Conservation (phyloP, 1,140 invertebrate genomes). For the Parasteatoda tepidariorum region DNA sequence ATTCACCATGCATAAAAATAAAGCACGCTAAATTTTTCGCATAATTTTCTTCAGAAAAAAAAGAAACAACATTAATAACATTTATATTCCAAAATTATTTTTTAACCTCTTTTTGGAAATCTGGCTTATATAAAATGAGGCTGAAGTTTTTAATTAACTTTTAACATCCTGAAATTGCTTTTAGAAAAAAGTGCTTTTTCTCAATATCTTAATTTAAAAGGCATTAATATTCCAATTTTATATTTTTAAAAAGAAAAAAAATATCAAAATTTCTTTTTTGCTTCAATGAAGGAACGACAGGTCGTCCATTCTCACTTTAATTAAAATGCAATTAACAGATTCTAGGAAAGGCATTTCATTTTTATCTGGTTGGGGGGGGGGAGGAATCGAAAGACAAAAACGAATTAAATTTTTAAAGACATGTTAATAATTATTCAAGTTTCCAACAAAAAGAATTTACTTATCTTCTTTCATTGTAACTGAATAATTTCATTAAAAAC, state of each 20-base stretch:
- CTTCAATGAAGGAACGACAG: neutral
- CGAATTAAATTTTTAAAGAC: neutral
- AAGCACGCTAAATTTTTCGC: too few species aligned
- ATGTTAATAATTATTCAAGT: neutral
- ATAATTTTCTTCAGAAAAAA: too few species aligned
- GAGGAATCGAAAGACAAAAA: too few species aligned
- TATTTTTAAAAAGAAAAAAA: neutral
- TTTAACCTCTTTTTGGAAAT: too few species aligned
- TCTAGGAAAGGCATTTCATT: neutral
- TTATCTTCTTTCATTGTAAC: neutral
- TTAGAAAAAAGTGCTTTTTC: neutral
- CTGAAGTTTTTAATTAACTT: slow-evolving; percentile 13
- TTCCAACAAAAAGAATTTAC: neutral
- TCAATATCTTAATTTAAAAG: neutral
- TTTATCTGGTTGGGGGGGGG: too few species aligned
- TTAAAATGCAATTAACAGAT: slow-evolving; percentile 33
- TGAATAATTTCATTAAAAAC: neutral
- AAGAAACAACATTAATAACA: too few species aligned
- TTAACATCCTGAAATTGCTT: neutral
- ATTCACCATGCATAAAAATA: too few species aligned
- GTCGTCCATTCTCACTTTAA: neutral
- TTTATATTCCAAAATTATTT: too few species aligned
- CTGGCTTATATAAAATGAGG: neutral
- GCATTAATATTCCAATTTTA: neutral
- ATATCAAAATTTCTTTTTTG: neutral